A percentile compares a stretch with the other conserved stretches of the same genome.
These are phyloP conservation scores for Oxystoma pomonae DNA, from an alignment of 2,888 invertebrate species.

Conservation along the genomic window DNA sequence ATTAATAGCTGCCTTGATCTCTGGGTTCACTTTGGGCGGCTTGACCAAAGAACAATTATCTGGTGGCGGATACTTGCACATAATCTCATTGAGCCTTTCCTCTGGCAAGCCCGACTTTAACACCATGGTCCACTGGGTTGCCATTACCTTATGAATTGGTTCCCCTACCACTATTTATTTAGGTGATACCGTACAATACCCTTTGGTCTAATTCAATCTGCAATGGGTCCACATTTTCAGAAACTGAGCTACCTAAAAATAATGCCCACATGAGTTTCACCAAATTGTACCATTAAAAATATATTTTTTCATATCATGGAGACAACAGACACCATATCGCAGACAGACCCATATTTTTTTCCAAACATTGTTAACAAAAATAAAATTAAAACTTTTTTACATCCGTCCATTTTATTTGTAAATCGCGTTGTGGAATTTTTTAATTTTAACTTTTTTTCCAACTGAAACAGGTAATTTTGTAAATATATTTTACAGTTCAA, in stretches of 20 bases:
- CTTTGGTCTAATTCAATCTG: background rate
- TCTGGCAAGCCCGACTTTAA: background rate
- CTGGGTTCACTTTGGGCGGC: constrained; percentile 5
- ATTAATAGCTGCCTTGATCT: constrained; percentile 4
- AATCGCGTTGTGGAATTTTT: no score
- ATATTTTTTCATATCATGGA: no score
- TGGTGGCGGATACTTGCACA: background rate
- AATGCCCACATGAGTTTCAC: no score
- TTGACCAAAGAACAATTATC: constrained; percentile 4
- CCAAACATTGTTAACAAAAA: no score
- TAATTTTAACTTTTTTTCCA: no score
- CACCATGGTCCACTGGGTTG: background rate
- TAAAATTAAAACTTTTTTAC: no score
- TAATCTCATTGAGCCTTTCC: background rate
- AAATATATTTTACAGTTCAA: no score
- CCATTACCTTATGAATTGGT: background rate
- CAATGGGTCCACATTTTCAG: background rate
- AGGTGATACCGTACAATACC: background rate
- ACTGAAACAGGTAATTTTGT: no score
- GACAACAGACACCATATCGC: no score
- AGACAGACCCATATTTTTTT: no score
- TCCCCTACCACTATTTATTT: background rate
- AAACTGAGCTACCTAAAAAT: background rate
- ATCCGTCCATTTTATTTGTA: no score
- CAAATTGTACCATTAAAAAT: no score